A percentile compares a stretch with the other conserved stretches of the same genome.
These are phyloP conservation scores for Dusona sp. DNA, from an alignment of 2,888 invertebrate species.

Conservation along the genomic window DNA sequence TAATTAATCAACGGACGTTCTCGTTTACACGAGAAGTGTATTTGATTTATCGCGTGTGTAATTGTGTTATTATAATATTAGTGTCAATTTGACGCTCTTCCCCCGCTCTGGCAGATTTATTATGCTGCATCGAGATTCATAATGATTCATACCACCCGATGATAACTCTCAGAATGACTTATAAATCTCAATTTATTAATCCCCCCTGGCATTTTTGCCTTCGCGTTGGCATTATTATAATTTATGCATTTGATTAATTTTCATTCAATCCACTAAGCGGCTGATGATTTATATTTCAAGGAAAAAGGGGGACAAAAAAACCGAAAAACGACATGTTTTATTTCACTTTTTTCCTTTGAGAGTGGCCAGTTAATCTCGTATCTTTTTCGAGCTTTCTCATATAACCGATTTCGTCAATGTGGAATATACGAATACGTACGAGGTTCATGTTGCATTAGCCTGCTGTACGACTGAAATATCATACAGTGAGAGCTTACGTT, in stretches of 20 bases:
- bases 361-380: conserved; percentile 29
- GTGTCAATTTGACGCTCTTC: conserved; percentile 32
- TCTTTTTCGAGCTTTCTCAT: conserved; percentile 35
- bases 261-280: conserved; percentile 15
- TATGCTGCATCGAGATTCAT: conserved; percentile 28
- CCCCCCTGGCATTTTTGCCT: conserved; percentile 12
- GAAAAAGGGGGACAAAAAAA: not conserved
- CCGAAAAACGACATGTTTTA: conserved; percentile 3
- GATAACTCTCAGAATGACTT: conserved; percentile 36
- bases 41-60: conserved; percentile 40
- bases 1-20: not conserved
- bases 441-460: conserved; percentile 51
- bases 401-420: conserved; percentile 11
- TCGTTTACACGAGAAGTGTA: conserved; percentile 28
- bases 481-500: conserved; percentile 49
- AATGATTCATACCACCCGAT: conserved; percentile 14
- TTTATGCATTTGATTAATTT: conserved; percentile 35
- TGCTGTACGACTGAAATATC: conserved; percentile 58
- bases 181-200: conserved; percentile 53
- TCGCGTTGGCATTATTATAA: conserved; percentile 1
- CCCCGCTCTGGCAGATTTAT: conserved; percentile 39
- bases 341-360: not conserved
- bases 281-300: conserved; percentile 8
- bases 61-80: conserved; percentile 54
- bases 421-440: not conserved